Conservation (phyloP, 2,888 invertebrate species). For the Mythimna loreyi region DNA sequence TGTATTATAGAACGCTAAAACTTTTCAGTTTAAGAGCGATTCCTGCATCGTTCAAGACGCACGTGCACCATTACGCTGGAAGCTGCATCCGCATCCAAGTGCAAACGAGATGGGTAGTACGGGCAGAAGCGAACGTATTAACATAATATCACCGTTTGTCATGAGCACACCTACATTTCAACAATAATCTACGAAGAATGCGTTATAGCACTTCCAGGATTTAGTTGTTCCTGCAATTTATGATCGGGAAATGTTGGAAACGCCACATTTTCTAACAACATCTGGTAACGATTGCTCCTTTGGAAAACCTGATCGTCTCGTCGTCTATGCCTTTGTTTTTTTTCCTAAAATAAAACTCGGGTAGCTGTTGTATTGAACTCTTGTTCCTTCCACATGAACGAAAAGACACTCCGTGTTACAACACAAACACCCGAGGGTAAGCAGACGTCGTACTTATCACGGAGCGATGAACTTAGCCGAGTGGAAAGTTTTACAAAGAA, state of each 20-base stretch:
- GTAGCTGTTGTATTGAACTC: neutral
- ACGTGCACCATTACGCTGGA: slow-evolving; percentile 27
- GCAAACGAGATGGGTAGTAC: neutral
- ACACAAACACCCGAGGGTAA: slow-evolving; percentile 19
- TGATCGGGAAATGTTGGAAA: neutral
- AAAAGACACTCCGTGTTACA: slow-evolving; percentile 1
- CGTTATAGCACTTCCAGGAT: too few relatives aligned
- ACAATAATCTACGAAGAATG: slow-evolving; percentile 9
- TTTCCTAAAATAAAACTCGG: neutral
- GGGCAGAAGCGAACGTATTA: slow-evolving; percentile 5
- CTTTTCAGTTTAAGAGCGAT: slow-evolving; percentile 1
- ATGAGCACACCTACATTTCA: neutral
- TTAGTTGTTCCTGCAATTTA: slow-evolving; percentile 3
- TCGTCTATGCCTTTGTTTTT: neutral
- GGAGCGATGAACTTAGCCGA: slow-evolving; percentile 17
- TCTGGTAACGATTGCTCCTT: neutral
- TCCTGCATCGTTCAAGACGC: slow-evolving; percentile 19
- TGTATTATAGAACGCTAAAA: slow-evolving; percentile 20
- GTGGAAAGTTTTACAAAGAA: slow-evolving; percentile 32
- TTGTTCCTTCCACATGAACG: slow-evolving; percentile 14
- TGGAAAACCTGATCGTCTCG: neutral
- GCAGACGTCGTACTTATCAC: slow-evolving; percentile 15
- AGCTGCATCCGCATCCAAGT: slow-evolving; percentile 13
- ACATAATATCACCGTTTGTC: slow-evolving; percentile 29
- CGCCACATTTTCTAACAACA: neutral